A percentile compares a stretch with the other conserved stretches of the same genome.
Evolutionary conservation across 1,140 invertebrate genomes (phyloP).

Genomic region (Bombus soroeensis): DNA sequence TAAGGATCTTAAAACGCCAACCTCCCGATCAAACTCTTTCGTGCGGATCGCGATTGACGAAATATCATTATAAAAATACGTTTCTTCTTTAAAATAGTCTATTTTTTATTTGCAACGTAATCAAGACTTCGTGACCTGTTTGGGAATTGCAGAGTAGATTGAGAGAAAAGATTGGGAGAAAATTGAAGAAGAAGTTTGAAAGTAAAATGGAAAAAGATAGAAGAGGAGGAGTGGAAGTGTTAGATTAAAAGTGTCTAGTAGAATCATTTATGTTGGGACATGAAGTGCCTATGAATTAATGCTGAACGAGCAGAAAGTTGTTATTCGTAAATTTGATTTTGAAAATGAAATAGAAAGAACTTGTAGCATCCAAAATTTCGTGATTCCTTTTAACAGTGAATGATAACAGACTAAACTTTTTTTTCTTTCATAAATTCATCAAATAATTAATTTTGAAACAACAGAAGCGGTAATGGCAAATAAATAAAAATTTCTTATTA

Average conservation of each 20-base stretch:
- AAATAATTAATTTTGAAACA: background rate
- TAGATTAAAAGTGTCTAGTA: background rate
- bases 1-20: too few species aligned
- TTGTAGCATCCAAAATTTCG: background rate
- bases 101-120: background rate
- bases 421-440: background rate
- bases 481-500: background rate
- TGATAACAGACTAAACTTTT: background rate
- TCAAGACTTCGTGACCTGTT: background rate
- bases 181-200: background rate
- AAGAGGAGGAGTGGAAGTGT: too few species aligned
- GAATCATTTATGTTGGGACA: background rate
- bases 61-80: background rate
- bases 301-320: background rate
- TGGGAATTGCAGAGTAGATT: background rate
- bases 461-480: background rate
- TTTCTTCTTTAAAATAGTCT: background rate
- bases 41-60: background rate
- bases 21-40: background rate
- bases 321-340: background rate
- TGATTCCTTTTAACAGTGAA: background rate
- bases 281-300: background rate
- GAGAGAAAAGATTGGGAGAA: background rate
- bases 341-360: background rate
- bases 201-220: background rate